Evolutionary conservation across 2,888 invertebrate species (phyloP), one percentile per base, ranked within the genome.

Genomic region (Oligia fasciuncula): DNA sequence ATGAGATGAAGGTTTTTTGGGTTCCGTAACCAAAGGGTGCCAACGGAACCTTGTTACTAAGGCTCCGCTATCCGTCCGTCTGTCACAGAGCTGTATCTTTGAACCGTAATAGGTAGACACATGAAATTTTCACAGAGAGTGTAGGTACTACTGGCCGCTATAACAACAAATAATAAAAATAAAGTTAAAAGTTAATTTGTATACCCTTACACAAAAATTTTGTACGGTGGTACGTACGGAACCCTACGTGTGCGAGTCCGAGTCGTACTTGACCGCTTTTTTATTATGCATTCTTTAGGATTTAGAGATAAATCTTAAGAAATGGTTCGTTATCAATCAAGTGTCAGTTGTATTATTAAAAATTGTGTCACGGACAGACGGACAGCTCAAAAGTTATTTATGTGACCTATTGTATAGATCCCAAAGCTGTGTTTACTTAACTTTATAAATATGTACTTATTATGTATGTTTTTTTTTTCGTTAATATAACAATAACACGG

Each of bases 241-340:
- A 40, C 71, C 40, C n/a, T 40, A 17, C 11, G 0, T 40, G 17
- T 14, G 4, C 29, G 4, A 54, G 23, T 2, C 11, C 17, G 6
- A n/a, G 17, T 40, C n/a, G 6, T 6, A 40, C n/a, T n/a, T 67
- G 40, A 0, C n/a, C 40, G 4, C 2, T 71, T 71, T 65, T 86
- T 83, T 80, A 87, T 11, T 49, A 88, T 40, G 82, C 85, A 85
- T 90, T 90, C 81, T 89, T 87, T 88, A n/a, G 83, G 85, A 71
- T 71, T 80, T 70, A 29, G 43, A 73, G 67, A 79, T 67, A 63
- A 43, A 43, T 77, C 73, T 83, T 89, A 88, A 83, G 88, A 87
- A 82, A 74, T 80, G 76, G 86, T 88, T 67, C 87, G 92, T 91
- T 92, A 95, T 95, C 93, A 94, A 95, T 95, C 95, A 94, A 73